Conservation (phyloP, 2,888 invertebrate species). For the Atethmia centrago region DNA sequence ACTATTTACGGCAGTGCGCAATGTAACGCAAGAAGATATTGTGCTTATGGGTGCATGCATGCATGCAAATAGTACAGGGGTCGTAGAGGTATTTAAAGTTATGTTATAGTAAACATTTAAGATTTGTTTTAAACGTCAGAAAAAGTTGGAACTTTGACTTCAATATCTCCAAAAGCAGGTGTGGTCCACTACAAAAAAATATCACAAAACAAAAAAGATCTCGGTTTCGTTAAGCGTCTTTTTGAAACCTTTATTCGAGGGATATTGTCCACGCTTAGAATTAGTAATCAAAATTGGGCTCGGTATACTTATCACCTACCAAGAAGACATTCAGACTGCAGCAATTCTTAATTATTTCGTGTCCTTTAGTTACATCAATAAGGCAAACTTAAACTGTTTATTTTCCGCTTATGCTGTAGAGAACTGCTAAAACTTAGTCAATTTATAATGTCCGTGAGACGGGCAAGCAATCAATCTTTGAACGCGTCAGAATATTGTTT, state of each 20-base stretch:
- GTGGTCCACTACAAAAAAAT: no score
- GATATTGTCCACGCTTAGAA: background rate
- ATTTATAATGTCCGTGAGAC: background rate
- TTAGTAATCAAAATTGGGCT: background rate
- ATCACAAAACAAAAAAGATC: no score
- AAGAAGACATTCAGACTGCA: background rate
- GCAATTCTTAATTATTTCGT: background rate
- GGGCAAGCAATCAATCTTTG: background rate
- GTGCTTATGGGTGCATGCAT: no score
- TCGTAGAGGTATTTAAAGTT: no score
- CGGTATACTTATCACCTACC: background rate
- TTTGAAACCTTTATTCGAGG: background rate
- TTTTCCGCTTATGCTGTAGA: background rate
- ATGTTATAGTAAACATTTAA: no score
- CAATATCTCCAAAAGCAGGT: no score
- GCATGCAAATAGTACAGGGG: no score
- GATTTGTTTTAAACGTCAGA: no score
- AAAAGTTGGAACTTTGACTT: no score
- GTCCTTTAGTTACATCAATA: background rate
- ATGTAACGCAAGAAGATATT: no score
- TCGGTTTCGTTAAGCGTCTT: no score
- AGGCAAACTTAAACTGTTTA: background rate
- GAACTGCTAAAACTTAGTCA: background rate
- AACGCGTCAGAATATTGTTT: slow-evolving; percentile 1
- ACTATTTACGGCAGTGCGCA: no score